These are phyloP conservation scores for Calidris pygmaea DNA, from an alignment of 2,113 vertebrate genomes.

Conservation along the genomic window DNA sequence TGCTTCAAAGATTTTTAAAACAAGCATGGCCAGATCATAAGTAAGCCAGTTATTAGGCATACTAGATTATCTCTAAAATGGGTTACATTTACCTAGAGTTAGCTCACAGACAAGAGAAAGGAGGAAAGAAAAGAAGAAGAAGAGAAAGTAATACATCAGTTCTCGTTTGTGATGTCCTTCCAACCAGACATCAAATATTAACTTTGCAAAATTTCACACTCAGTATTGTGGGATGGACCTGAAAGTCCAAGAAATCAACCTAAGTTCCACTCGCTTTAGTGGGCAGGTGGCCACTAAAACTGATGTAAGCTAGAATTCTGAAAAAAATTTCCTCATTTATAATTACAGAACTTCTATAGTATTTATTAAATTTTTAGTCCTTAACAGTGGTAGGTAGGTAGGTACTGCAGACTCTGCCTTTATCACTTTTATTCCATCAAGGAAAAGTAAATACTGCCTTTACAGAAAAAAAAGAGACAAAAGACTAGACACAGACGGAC, in stretches of 20 bases:
- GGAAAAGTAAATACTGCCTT: not conserved
- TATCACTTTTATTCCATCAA: not conserved
- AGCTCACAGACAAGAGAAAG: not conserved
- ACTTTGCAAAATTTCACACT: not conserved
- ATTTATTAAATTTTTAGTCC: not conserved
- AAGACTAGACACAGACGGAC: slow-evolving; percentile 12
- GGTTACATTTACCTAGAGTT: not conserved
- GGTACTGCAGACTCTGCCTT: not conserved
- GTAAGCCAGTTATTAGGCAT: not conserved
- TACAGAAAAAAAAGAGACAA: not conserved
- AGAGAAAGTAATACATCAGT: not conserved
- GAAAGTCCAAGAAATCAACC: not conserved
- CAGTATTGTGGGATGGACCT: not conserved
- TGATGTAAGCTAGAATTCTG: not conserved
- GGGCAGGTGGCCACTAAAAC: not conserved
- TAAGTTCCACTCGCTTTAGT: not conserved
- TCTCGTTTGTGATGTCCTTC: not conserved
- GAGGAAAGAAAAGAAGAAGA: not conserved
- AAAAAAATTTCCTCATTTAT: not conserved
- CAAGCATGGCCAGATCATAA: not conserved
- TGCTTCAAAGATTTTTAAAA: not conserved
- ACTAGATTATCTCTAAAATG: not conserved
- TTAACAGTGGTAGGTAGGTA: not conserved
- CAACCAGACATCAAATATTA: not conserved
- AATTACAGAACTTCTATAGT: not conserved